Base-by-base conservation (phyloP, 1,140 invertebrate species). In the Neodiprion virginianus region DNA sequence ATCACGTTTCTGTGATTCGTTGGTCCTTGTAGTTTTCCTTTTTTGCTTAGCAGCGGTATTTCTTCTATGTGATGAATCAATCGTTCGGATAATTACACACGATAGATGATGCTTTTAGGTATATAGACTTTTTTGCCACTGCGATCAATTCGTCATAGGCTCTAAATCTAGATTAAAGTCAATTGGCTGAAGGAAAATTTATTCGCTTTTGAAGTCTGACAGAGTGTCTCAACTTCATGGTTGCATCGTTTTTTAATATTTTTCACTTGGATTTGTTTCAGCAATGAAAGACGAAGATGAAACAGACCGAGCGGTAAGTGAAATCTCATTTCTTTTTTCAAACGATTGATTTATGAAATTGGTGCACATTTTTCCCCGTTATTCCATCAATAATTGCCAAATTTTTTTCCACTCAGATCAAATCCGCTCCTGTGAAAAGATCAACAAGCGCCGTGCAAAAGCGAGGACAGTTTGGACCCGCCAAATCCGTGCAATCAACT, bases 391-490 rank as follows among this genome's bases (percentile, higher is more conserved):
- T 53, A 72, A 72, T 69, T 49, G 48, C 49, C 68, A 1, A 61
- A 61, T 17, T 5, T 61, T 61, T 61, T 61, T 14, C n/a, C 53
- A 61, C 78, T 11, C 68, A 87, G 87, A 79, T 86, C 28, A 87
- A 82, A 76, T 86, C 87, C 21, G 86, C 86, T 67, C 82, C 86
- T n/a, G 80, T 83, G 8, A 87, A 87, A 76, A 85, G 85, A 71
- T 67, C 83, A 67, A 80, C 77, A 14, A 80, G 78, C 70, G 73
- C 83, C 65, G 72, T 83, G 53, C 78, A 69, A 73, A 85, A 87
- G 77, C 85, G 83, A 77, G 83, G 82, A 70, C 86, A 88, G 68
- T 86, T 88, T 77, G 87, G 86, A 23, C 86, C 86, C 10, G 79
- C 84, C 2, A 89, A 86, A 73, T 72, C 79, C 12, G 73, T 80